Base-by-base conservation (phyloP, 2,797 vertebrate species). In the Sphenodon punctatus region DNA sequence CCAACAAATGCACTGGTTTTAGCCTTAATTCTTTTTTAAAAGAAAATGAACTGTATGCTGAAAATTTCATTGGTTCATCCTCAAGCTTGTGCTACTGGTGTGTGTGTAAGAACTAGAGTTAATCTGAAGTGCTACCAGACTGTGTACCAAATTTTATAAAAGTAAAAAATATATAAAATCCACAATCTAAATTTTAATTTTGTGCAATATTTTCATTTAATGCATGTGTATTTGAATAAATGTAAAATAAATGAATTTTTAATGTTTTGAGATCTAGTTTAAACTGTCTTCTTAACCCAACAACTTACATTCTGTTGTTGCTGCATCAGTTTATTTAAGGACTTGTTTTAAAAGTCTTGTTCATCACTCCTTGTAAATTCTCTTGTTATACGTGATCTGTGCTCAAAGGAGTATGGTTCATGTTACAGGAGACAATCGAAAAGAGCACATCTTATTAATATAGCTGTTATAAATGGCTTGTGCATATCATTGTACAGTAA, bases 291-390 rank as follows among this genome's bases (percentile, higher is more conserved):
- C 87, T 95, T 86, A 94, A 91, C 93, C 93, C 93, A 93, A 95
- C 94, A 95, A 95, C 93, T 94, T 95, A 96, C 97, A 97, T 98
- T 98, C 97, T 97, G 92, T 98, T 96, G 95, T 96, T 96, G 94
- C 87, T 95, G 90, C 36, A 11, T 94, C 89, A 81, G 91, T 96
- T 97, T 96, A 96, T 96, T 97, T 97, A 97, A 97, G 93, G 98
- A 99, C 98, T 99, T 99, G 98, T 99, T 99, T 98, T 99, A 99
- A 96, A 99, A 98, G 97, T 99, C 98, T 97, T 94, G 78, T 71
- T 92, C 94, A 91, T 95, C 95, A 91, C 91, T 95, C 84, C 85
- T 93, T 93, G 85, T 95, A 91, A 90, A 87, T 82, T 92, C 75
- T 90, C 91, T 95, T 94, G 85, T 94, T 93, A 82, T 88, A 78